Conservation (phyloP, 1,140 invertebrate species). For the Nymphalis io region DNA sequence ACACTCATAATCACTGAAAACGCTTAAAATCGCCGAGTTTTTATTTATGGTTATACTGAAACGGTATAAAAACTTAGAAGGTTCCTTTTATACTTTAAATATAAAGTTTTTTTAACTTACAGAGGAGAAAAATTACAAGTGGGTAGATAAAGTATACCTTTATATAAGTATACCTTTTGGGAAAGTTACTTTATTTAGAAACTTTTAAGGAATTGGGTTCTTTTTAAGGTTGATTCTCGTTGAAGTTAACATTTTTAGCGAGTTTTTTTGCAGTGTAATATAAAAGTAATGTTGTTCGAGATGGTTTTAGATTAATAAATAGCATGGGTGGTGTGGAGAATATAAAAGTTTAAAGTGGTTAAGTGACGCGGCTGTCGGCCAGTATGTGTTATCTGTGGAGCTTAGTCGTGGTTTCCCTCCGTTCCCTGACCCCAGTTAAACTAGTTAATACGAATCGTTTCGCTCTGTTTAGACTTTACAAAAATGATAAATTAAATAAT, state of each 20-base stretch:
- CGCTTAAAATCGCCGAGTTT: slow-evolving; percentile 1
- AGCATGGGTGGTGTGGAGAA: not conserved
- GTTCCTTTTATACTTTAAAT: not conserved
- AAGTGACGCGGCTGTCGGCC: slow-evolving; percentile 14
- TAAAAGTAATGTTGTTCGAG: not conserved
- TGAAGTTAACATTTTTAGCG: not conserved
- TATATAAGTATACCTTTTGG: not conserved
- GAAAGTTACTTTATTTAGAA: slow-evolving; percentile 15
- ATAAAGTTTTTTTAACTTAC: not conserved
- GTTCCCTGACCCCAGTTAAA: slow-evolving; percentile 36
- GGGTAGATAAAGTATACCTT: slow-evolving; percentile 14
- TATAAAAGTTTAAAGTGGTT: not conserved
- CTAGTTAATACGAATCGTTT: not conserved
- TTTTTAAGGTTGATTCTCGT: not conserved
- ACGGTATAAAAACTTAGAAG: not conserved
- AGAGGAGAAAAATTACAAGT: not conserved
- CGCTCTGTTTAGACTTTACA: slow-evolving; percentile 12
- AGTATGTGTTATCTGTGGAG: slow-evolving; percentile 16
- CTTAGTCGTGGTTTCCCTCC: slow-evolving; percentile 21
- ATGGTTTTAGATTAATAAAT: slow-evolving; percentile 28
- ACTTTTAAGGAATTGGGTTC: not conserved
- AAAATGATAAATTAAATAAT: too few species aligned
- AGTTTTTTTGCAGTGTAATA: slow-evolving; percentile 1
- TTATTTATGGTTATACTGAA: not conserved
- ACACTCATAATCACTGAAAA: slow-evolving; percentile 3